phyloP scores from a whole-genome alignment of 2,888 invertebrate species.

The Machimus rusticus region DNA sequence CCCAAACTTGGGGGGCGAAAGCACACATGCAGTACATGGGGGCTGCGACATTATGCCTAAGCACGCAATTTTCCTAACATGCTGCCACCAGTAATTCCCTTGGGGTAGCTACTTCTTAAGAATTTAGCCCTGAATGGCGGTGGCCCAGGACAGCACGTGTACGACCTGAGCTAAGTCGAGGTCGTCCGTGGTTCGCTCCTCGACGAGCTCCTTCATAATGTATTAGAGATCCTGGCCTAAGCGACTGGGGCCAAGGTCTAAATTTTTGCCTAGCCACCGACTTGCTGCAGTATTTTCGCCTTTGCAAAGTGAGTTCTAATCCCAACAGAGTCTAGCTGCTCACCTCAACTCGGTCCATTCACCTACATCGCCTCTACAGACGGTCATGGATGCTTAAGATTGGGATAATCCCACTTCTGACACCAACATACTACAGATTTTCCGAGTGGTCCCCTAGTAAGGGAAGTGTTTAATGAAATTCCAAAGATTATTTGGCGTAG shows the following conservation, averaged over 20 bases:
- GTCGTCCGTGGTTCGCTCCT: not conserved
- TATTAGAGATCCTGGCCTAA: not conserved
- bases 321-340: not conserved
- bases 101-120: not conserved
- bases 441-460: not conserved
- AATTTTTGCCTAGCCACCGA: not conserved
- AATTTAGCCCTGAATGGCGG: not conserved
- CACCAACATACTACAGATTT: not conserved
- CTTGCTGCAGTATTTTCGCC: not conserved
- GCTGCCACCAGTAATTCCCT: not conserved
- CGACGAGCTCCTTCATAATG: not conserved
- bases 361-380: not conserved
- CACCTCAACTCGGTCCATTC: not conserved
- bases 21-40: not conserved
- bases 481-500: slow-evolving; percentile 9
- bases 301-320: not conserved
- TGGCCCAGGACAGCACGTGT: not conserved
- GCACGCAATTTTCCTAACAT: not conserved
- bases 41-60: not conserved
- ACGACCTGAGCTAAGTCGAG: not conserved
- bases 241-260: not conserved
- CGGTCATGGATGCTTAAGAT: not conserved
- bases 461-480: not conserved
- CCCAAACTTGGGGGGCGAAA: not conserved
- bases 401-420: not conserved